Percentiles rank a stretch among this genome's conserved stretches.
Conservation (phyloP, 2,797 vertebrate species). For the Coccyzus lansbergi region DNA sequence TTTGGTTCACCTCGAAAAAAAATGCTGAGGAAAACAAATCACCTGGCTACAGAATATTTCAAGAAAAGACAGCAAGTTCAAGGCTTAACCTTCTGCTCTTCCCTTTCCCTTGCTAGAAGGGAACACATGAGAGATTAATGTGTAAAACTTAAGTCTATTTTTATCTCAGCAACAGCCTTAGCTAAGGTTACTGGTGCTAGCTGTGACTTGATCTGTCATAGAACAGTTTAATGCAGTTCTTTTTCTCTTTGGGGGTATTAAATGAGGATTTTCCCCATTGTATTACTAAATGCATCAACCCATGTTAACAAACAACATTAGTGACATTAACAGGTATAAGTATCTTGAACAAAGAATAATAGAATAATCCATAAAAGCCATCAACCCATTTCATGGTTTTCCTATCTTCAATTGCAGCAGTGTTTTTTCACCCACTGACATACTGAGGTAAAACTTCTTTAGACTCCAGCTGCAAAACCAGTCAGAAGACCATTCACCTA, state of each 20-base stretch:
- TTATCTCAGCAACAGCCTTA: background rate
- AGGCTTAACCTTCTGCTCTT: background rate
- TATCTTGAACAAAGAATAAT: background rate
- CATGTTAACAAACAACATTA: background rate
- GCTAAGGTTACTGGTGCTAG: background rate
- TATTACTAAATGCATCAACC: background rate
- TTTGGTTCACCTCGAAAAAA: background rate
- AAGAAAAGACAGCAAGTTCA: background rate
- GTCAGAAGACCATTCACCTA: background rate
- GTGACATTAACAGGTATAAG: background rate
- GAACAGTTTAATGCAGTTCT: background rate
- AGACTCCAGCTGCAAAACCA: background rate
- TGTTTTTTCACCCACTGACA: background rate
- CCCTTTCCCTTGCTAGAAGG: background rate
- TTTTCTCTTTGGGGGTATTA: background rate
- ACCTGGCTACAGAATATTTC: background rate
- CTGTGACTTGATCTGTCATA: background rate
- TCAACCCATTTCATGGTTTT: rapidly evolving
- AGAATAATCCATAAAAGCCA: background rate
- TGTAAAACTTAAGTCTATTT: background rate
- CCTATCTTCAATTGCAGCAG: background rate
- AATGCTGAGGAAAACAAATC: background rate
- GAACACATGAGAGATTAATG: background rate
- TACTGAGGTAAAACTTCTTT: background rate
- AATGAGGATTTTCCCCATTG: background rate